Evolutionary conservation across 2,113 vertebrate species (phyloP).

Genomic region (Caloenas nicobarica): DNA sequence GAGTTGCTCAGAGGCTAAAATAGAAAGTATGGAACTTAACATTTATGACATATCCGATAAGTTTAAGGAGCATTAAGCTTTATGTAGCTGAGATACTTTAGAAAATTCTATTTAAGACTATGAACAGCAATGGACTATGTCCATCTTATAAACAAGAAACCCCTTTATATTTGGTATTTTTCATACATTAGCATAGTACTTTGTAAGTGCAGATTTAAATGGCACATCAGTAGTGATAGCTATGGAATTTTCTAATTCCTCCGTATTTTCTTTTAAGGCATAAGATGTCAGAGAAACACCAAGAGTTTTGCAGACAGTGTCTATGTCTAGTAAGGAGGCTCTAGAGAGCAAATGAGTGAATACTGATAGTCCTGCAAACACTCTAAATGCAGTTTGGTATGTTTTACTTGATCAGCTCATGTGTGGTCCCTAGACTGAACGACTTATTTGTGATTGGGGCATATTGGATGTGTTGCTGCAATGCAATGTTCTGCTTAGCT

Average conservation of each 20-base stretch:
- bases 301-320: background rate
- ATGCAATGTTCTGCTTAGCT: background rate
- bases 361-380: background rate
- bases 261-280: background rate
- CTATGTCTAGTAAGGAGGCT: background rate
- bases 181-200: background rate
- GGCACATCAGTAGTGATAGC: background rate
- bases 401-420: no score
- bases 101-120: background rate
- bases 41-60: background rate
- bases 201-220: background rate
- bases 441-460: background rate
- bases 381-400: background rate
- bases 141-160: background rate
- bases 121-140: background rate
- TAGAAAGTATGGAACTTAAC: background rate
- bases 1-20: background rate
- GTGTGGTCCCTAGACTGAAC: background rate
- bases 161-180: background rate
- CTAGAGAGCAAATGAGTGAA: background rate
- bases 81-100: background rate
- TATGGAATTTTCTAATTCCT: background rate
- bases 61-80: background rate
- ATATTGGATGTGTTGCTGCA: background rate
- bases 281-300: background rate